A percentile compares a stretch with the other conserved stretches of the same genome.
phyloP scores from a whole-genome alignment of 2,797 vertebrate species.

The Bryconaethiops microstoma region DNA sequence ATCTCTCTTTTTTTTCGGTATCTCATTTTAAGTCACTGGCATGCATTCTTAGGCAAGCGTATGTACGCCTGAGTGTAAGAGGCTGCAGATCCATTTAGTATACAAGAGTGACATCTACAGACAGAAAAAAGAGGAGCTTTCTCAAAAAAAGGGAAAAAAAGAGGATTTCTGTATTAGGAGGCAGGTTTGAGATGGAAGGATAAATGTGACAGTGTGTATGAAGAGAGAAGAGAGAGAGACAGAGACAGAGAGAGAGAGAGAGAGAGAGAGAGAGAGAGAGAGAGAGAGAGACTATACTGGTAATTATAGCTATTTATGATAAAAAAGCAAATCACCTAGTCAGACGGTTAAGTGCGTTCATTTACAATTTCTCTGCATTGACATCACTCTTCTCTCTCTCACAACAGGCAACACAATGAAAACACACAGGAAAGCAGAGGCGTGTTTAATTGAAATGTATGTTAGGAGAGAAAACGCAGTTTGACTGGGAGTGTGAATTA shows the following conservation, averaged over 20 bases:
- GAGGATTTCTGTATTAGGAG: not conserved
- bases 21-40: not conserved
- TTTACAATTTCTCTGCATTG: conserved; percentile 68
- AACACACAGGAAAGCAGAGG: conserved; percentile 12
- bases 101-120: conserved; percentile 84
- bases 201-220: not conserved
- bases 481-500: conserved; percentile 39
- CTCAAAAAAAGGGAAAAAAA: conserved; percentile 8
- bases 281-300: conserved; percentile 52
- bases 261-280: conserved; percentile 34
- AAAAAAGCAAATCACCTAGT: conserved; percentile 57
- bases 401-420: conserved; percentile 11
- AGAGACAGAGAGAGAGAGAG: conserved; percentile 8
- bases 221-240: conserved; percentile 16
- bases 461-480: conserved; percentile 40
- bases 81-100: conserved; percentile 63
- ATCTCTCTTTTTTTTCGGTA: not conserved
- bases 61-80: not conserved
- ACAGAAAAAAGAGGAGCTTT: conserved; percentile 45
- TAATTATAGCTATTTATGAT: conserved; percentile 72
- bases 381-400: conserved; percentile 47
- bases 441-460: conserved; percentile 39
- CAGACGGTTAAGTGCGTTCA: conserved; percentile 68
- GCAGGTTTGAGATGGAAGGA: conserved; percentile 2
- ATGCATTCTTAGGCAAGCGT: not conserved